Conservation (phyloP, 2,797 vertebrate species). For the Myoxocephalus aenaeus region DNA sequence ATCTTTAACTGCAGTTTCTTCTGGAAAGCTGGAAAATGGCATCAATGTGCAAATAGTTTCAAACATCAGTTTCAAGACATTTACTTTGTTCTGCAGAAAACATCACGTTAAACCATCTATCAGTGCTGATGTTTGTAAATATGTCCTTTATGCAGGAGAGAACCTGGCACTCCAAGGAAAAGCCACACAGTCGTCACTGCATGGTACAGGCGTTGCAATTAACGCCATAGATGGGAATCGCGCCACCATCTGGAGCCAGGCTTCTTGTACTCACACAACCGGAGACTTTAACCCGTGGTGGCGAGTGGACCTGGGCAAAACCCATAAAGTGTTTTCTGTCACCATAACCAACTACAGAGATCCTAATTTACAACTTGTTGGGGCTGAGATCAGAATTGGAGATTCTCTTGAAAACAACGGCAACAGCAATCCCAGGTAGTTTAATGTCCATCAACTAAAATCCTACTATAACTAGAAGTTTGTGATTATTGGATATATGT, state of each 20-base stretch:
- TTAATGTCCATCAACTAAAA: background rate
- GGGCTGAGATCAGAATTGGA: constrained; percentile 71
- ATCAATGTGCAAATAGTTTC: too few relatives aligned
- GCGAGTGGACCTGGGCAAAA: constrained; percentile 69
- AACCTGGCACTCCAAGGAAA: constrained; percentile 57
- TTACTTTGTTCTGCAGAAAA: too few relatives aligned
- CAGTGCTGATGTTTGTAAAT: background rate
- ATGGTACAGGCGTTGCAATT: background rate
- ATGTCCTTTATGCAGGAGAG: constrained; percentile 33
- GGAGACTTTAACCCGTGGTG: constrained; percentile 69
- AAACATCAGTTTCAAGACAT: too few relatives aligned
- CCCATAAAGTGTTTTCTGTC: constrained; percentile 64
- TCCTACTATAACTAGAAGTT: too few relatives aligned
- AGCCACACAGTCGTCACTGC: constrained; percentile 38
- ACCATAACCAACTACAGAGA: constrained; percentile 56
- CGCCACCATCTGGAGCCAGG: background rate
- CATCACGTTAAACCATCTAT: too few relatives aligned
- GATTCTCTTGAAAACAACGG: constrained; percentile 63
- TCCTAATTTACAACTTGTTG: constrained; percentile 34
- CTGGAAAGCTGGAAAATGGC: too few relatives aligned
- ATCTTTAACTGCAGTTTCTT: too few relatives aligned
- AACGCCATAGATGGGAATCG: constrained; percentile 69
- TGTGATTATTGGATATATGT: background rate
- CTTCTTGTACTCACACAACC: constrained; percentile 54
- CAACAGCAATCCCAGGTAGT: constrained; percentile 67